phyloP scores from a whole-genome alignment of 37 sponge, comb jelly and placozoan genomes.

The Bolinopsis microptera region DNA sequence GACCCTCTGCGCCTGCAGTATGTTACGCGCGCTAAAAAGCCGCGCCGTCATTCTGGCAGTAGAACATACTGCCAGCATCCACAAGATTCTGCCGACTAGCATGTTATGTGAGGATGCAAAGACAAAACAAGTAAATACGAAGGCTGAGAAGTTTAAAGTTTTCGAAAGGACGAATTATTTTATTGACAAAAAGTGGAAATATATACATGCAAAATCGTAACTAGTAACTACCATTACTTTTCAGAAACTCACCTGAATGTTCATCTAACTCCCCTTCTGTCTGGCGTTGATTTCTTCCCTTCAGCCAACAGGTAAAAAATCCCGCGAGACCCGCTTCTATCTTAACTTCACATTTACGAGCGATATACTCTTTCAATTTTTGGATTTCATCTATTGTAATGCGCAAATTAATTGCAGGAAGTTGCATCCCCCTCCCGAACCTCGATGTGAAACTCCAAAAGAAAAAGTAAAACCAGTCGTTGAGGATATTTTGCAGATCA shows the following conservation, averaged over 20 bases:
- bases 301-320: slow-evolving; percentile 50
- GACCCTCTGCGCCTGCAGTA: slow-evolving; percentile 16
- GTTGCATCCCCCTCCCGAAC: slow-evolving; percentile 31
- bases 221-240: not conserved
- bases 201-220: not conserved
- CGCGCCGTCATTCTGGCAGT: slow-evolving; percentile 1
- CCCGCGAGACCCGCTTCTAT: too few relatives aligned
- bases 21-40: slow-evolving; percentile 30
- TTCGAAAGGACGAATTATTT: too few relatives aligned
- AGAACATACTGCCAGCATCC: not conserved
- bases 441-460: slow-evolving; percentile 9
- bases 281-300: slow-evolving; percentile 48
- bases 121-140: too few relatives aligned
- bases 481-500: not conserved
- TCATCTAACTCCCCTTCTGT: slow-evolving; percentile 39
- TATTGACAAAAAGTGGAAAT: not conserved
- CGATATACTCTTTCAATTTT: too few relatives aligned
- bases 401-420: too few relatives aligned
- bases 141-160: too few relatives aligned
- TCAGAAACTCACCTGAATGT: slow-evolving; percentile 45
- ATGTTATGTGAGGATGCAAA: too few relatives aligned
- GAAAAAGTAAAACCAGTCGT: not conserved
- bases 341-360: too few relatives aligned
- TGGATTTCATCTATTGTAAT: too few relatives aligned
- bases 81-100: not conserved